A percentile compares a stretch with the other conserved stretches of the same genome.
Conservation (phyloP, 2,113 vertebrate genomes). For the Cebus imitator region DNA sequence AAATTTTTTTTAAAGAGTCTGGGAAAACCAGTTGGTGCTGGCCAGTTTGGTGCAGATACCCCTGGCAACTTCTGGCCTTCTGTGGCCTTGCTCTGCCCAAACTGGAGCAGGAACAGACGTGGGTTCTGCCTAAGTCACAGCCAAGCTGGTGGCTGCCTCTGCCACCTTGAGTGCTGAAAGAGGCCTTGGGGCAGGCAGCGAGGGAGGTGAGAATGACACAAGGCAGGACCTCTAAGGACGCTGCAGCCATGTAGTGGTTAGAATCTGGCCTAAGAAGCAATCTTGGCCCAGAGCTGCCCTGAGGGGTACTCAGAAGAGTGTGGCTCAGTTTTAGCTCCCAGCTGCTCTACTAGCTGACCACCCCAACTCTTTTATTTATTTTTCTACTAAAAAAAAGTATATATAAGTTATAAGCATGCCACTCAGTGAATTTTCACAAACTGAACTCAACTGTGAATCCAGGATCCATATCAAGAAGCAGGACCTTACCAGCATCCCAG, state of each 20-base stretch:
- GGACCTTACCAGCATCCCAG: background rate
- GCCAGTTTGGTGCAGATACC: background rate
- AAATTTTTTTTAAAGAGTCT: background rate
- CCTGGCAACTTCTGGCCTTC: background rate
- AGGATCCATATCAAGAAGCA: background rate
- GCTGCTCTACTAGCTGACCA: background rate
- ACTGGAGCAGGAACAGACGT: background rate
- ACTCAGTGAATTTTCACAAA: background rate
- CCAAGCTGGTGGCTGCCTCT: background rate
- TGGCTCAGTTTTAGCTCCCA: background rate
- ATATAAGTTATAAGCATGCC: background rate
- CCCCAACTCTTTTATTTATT: background rate
- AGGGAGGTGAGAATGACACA: background rate
- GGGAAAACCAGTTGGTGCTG: background rate
- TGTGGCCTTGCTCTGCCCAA: background rate
- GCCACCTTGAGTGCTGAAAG: background rate
- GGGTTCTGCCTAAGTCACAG: background rate
- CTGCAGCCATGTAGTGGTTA: accelerated
- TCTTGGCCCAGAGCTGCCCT: background rate
- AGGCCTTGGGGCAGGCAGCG: background rate
- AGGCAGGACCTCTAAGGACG: background rate
- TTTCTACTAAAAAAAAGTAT: background rate
- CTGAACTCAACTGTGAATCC: background rate
- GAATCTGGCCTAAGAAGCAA: background rate
- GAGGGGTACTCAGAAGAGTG: accelerated